Percentiles rank a stretch among this genome's conserved stretches.
phyloP scores from a whole-genome alignment of 2,113 vertebrate species.

The Chloropsis hardwickii region DNA sequence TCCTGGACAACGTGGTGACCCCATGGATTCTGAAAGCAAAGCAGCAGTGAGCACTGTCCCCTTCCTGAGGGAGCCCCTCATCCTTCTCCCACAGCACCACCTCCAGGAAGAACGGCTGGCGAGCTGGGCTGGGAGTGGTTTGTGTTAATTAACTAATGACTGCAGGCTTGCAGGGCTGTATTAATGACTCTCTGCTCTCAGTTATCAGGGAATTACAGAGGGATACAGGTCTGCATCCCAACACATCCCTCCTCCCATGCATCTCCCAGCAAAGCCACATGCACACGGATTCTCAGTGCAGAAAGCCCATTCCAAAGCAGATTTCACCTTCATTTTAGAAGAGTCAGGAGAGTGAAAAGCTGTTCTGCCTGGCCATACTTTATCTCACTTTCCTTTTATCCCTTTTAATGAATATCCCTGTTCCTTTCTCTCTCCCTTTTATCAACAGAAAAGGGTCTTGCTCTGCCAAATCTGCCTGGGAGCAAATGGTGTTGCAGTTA shows the following conservation, averaged over 20 bases:
- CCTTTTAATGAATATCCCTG: conserved; percentile 25
- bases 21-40: not conserved
- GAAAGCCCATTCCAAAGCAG: not conserved
- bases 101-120: not conserved
- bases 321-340: not conserved
- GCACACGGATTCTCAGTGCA: not conserved
- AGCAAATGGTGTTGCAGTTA: conserved; percentile 38
- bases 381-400: conserved; percentile 28
- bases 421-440: conserved; percentile 17
- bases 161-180: conserved; percentile 28
- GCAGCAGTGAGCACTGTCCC: not conserved
- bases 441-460: conserved; percentile 35
- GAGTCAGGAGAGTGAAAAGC: not conserved
- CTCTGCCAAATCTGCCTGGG: conserved; percentile 56
- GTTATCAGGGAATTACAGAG: conserved; percentile 38
- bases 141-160: conserved; percentile 51
- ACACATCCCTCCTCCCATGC: not conserved
- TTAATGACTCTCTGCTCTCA: conserved; percentile 35
- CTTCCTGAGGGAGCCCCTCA: fast-evolving
- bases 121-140: not conserved
- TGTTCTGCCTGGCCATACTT: conserved; percentile 5
- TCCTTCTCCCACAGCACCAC: not conserved
- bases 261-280: not conserved
- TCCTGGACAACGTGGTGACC: fast-evolving
- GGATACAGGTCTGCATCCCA: conserved; percentile 29